Evolutionary conservation across 2,797 vertebrate species (phyloP), one percentile per base, ranked within the genome.

Genomic region (Naso thynnoides): DNA sequence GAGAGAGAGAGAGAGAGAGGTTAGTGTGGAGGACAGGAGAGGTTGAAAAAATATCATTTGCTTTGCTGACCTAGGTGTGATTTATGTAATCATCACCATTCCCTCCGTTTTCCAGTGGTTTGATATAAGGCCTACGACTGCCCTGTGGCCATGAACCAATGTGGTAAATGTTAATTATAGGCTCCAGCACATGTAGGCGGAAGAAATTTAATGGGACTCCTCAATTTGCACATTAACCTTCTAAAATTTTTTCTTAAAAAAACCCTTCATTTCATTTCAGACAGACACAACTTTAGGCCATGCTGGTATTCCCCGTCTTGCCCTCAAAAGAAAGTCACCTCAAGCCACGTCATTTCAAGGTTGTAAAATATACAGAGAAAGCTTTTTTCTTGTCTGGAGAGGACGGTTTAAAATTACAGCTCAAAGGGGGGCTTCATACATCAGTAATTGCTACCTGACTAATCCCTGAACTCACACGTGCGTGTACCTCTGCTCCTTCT

Each of bases 401-500:
- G 55, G 80, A 81, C 81, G 79, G 79, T 88, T 84, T 90, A 66
- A 91, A 93, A 94, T 92, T 92, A 90, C 86, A 88, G 83, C 83
- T 84, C 73, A 79, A 76, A 84, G 24, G 70, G 58, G 72, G 61
- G 68, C 58, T 87, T 89, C 70, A 86, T 77, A 79, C 74, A 74
- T 58, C 58, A 76, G 83, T 91, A 93, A 94, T 92, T 94, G 86
- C 86, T 84, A 91, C 87, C 88, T 89, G 65, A 85, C 78, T 80
- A 83, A 79, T 81, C 59, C 72, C 66, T 70, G 68, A 82, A 76
- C 72, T 80, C 78, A 64, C 56, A 80, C 79, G 21, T 57, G 76
- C 47, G 60, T 42, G 55, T 6, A 59, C 52, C 47, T 79, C 48
- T 59, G 33, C 63, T 39, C 33, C 36, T 39, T 58, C 26, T 55